Percentiles rank a stretch among this genome's conserved stretches.
These are phyloP conservation scores for Arizona elegans DNA, from an alignment of 2,113 vertebrate genomes.

Conservation along the genomic window DNA sequence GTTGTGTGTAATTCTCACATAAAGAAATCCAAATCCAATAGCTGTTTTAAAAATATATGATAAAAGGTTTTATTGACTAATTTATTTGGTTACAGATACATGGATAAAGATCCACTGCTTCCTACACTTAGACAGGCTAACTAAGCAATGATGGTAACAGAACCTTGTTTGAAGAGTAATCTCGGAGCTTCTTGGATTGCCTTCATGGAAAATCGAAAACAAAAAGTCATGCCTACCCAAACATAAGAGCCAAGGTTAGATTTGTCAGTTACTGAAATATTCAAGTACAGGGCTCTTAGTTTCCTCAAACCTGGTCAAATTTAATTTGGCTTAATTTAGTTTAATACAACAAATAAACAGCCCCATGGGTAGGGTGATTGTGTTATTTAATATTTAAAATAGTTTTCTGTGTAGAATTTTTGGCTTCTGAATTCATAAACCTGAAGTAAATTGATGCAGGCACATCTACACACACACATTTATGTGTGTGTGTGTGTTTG, in stretches of 20 bases:
- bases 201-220: background rate
- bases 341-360: background rate
- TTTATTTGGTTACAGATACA: background rate
- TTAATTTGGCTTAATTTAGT: background rate
- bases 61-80: background rate
- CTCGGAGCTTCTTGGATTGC: background rate
- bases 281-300: background rate
- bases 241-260: background rate
- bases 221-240: background rate
- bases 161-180: background rate
- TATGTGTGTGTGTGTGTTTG: too few relatives aligned
- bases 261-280: background rate
- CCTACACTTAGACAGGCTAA: background rate
- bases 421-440: background rate
- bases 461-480: background rate
- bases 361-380: background rate
- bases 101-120: background rate
- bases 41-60: background rate
- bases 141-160: background rate
- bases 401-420: background rate
- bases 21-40: background rate
- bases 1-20: background rate
- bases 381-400: background rate
- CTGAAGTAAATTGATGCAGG: background rate
- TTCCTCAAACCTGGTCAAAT: background rate